A percentile compares a stretch with the other conserved stretches of the same genome.
These are phyloP conservation scores for Enteromius unitaeniatus DNA, from an alignment of 2,797 vertebrate genomes.

Conservation along the genomic window DNA sequence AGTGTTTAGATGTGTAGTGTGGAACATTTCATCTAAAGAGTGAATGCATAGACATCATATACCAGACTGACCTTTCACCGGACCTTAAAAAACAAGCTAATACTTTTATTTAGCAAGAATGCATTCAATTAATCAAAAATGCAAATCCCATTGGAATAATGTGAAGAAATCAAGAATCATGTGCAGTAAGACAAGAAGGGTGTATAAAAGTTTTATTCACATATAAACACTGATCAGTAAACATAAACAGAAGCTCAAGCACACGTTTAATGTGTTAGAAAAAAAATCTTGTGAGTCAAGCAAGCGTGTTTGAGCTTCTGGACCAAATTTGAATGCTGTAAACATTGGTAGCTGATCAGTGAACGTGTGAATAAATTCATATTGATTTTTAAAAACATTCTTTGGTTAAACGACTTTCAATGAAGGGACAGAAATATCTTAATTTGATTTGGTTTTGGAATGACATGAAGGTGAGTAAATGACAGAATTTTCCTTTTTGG, in stretches of 20 bases:
- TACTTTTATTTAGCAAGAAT: too few relatives aligned
- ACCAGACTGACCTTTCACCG: constrained; percentile 41
- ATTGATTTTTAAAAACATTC: neutral
- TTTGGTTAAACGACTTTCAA: neutral
- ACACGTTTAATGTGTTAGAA: neutral
- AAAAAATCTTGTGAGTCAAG: neutral
- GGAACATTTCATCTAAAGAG: constrained; percentile 48
- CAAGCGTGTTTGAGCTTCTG: neutral
- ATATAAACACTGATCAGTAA: neutral
- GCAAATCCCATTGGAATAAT: neutral
- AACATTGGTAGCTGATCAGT: neutral
- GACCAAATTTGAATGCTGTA: neutral
- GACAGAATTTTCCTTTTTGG: neutral
- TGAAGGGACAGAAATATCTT: neutral
- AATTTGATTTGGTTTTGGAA: neutral
- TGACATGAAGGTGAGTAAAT: neutral
- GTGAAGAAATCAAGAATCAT: too few relatives aligned
- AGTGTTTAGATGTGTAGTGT: constrained; percentile 35
- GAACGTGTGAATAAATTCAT: neutral
- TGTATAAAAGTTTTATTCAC: neutral
- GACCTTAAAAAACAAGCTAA: neutral
- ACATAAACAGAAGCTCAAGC: neutral
- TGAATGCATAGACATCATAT: constrained; percentile 55
- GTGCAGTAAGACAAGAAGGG: neutral
- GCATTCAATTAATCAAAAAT: too few relatives aligned